A percentile compares a stretch with the other conserved stretches of the same genome.
These are phyloP conservation scores for Ferdinandea cuprea DNA, from an alignment of 2,888 invertebrate species.

Conservation along the genomic window DNA sequence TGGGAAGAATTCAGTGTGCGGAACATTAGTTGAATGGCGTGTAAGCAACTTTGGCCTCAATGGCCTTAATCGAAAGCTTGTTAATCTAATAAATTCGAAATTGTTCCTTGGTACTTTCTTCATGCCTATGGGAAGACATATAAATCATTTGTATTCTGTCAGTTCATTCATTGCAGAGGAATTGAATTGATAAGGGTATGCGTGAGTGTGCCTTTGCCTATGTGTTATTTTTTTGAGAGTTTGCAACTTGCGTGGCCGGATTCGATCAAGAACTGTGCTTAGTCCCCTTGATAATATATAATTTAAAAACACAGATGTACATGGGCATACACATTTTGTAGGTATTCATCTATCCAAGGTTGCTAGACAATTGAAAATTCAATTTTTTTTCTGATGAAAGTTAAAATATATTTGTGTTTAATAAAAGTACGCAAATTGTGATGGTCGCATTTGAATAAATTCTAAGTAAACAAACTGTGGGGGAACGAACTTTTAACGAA, in stretches of 20 bases:
- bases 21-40: too few species aligned
- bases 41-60: slow-evolving; percentile 1
- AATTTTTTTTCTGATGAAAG: slow-evolving; percentile 16
- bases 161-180: slow-evolving; percentile 22
- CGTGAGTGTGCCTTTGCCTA: slow-evolving; percentile 7
- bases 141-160: slow-evolving; percentile 39
- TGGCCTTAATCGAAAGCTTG: slow-evolving; percentile 41
- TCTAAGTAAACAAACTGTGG: slow-evolving; percentile 4
- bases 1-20: neutral
- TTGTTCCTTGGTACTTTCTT: slow-evolving; percentile 9
- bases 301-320: too few species aligned
- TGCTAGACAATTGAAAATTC: slow-evolving; percentile 43
- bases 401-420: slow-evolving; percentile 10
- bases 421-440: slow-evolving; percentile 9
- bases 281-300: too few species aligned
- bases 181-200: slow-evolving; percentile 26
- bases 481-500: neutral
- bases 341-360: slow-evolving; percentile 24
- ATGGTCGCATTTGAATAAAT: slow-evolving; percentile 18
- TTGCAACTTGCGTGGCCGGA: neutral
- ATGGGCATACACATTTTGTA: slow-evolving; percentile 27
- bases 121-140: slow-evolving; percentile 19
- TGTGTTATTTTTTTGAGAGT: neutral
- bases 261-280: slow-evolving; percentile 2
- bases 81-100: slow-evolving; percentile 32